Evolutionary conservation across 2,888 invertebrate species (phyloP), one percentile per base, ranked within the genome.

Genomic region (Pyrrhia umbra): DNA sequence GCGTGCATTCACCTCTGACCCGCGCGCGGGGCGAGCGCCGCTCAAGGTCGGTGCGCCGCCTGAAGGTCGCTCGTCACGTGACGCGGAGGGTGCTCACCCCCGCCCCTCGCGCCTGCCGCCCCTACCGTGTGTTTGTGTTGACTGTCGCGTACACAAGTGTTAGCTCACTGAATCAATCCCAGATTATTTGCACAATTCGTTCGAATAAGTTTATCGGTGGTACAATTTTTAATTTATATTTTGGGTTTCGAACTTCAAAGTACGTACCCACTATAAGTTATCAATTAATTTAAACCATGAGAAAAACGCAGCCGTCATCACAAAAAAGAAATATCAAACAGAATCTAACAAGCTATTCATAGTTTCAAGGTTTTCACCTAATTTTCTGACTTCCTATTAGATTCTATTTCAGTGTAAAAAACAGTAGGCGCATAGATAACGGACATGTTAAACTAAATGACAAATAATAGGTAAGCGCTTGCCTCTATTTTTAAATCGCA

Each of bases 1-100:
- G 87, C 91, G 94, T 92, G 90, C 94, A 91, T 94, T 94, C 94
- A 95, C 94, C 94, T 94, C 94, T 94, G 94, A 94, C 94, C 94
- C 94, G 94, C 91, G 91, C 88, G 90, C 91, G 93, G 89, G 91
- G 89, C 92, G 92, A 89, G 88, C 91, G 90, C 80, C 89, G 90
- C 93, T 92, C 95, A 94, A 94, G 95, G 95, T 94, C 94, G 95
- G 92, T 93, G 93, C 92, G 93, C 94, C 90, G 93, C 90, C 89
- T 93, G 95, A 94, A 95, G 95, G 95, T 95, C 94, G 93, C 89
- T 80, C 79, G 89, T 93, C 94, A 91, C 92, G 91, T 91, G 92
- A 92, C 90, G 87, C 84, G 80, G 92, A 95, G 96, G 95, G 91
- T 93, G 93, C 90, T 87, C 86, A 95, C 95, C 95, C 81, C 81